These are phyloP conservation scores for Anastrepha obliqua DNA, from an alignment of 1,140 invertebrate species.

Conservation along the genomic window DNA sequence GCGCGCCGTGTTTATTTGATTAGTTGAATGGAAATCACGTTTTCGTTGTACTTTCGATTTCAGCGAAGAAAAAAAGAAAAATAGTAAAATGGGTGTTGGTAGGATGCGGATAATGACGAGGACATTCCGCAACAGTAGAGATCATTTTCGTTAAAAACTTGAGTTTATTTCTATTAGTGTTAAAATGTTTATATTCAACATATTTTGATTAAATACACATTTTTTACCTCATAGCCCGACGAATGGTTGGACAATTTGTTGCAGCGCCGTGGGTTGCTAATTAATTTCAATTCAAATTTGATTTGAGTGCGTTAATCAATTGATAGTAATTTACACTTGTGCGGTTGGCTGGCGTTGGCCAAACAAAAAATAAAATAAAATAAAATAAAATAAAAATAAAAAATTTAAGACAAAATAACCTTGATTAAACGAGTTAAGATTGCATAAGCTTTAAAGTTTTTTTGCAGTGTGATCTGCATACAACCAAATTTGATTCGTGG, in stretches of 20 bases:
- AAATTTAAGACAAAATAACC: not conserved
- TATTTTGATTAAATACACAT: too few species aligned
- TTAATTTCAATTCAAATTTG: constrained; percentile 7
- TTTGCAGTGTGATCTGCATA: too few species aligned
- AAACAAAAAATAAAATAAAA: not conserved
- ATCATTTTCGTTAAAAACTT: not conserved
- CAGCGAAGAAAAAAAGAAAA: not conserved
- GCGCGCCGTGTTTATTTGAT: not conserved
- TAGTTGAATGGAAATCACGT: not conserved
- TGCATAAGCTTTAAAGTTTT: not conserved
- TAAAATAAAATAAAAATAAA: not conserved
- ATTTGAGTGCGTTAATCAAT: constrained; percentile 9
- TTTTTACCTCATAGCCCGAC: not conserved
- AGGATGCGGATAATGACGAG: not conserved
- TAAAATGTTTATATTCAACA: too few species aligned
- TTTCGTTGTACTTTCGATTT: not conserved
- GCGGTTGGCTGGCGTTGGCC: not conserved
- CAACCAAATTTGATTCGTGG: too few species aligned
- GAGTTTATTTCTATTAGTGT: not conserved
- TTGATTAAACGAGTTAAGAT: not conserved
- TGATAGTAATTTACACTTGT: constrained; percentile 13
- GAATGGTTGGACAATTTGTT: not conserved
- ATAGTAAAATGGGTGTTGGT: not conserved
- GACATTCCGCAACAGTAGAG: not conserved
- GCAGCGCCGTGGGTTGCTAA: not conserved